Percentiles rank a stretch among this genome's conserved stretches.
Conservation (phyloP, 1,140 invertebrate genomes). For the Planococcus citri region DNA sequence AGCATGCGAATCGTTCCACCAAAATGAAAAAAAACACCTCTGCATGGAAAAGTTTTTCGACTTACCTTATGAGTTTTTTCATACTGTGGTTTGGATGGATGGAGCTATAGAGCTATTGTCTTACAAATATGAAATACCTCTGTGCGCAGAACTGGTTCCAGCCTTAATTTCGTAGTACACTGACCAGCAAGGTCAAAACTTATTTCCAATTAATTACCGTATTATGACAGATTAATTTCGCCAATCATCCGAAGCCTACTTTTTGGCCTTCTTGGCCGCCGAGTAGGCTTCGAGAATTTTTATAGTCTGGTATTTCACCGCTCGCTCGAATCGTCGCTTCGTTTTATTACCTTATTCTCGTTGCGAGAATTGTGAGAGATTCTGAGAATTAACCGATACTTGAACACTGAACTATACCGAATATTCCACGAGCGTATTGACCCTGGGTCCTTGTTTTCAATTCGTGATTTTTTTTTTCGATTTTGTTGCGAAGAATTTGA, state of each 20-base stretch:
- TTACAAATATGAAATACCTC: too few species aligned
- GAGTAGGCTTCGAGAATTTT: background rate
- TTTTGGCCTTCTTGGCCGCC: background rate
- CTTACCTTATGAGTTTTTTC: background rate
- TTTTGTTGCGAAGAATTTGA: too few species aligned
- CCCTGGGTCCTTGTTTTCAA: too few species aligned
- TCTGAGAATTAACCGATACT: background rate
- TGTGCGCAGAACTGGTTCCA: background rate
- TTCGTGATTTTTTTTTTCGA: too few species aligned
- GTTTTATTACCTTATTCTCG: too few species aligned
- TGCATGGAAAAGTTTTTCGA: background rate
- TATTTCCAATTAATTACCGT: background rate
- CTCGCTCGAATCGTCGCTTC: too few species aligned
- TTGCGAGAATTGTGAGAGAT: background rate
- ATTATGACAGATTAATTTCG: conserved; percentile 7
- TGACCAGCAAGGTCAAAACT: background rate
- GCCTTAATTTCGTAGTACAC: background rate
- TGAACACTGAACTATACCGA: too few species aligned
- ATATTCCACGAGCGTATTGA: too few species aligned
- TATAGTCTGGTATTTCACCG: background rate
- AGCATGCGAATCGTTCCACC: too few species aligned
- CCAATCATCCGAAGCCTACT: background rate
- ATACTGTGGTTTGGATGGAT: too few species aligned
- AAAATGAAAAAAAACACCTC: background rate
- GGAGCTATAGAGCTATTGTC: too few species aligned